Evolutionary conservation across 2,888 invertebrate genomes (phyloP).

Genomic region (Eubasilissa splendida): DNA sequence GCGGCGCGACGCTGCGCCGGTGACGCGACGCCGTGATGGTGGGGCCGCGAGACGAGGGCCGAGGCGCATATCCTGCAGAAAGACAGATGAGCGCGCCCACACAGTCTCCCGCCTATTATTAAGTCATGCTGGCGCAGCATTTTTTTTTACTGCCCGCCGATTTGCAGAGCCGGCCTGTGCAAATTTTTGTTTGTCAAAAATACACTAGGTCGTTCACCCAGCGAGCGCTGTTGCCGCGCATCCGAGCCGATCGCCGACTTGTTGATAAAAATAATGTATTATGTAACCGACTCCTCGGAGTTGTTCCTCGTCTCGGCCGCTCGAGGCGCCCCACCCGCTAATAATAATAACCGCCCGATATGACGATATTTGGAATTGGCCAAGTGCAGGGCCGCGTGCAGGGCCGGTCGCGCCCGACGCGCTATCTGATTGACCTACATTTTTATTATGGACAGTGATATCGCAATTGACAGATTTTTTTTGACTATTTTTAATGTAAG

Average conservation of each 20-base stretch:
- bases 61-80: slow-evolving; percentile 50
- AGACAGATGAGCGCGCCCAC: slow-evolving; percentile 45
- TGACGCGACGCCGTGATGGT: background rate
- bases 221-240: slow-evolving; percentile 53
- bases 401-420: background rate
- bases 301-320: slow-evolving; percentile 30
- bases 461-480: background rate
- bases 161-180: slow-evolving; percentile 53
- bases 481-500: too few species aligned
- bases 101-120: slow-evolving; percentile 52
- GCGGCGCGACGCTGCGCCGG: background rate
- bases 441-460: slow-evolving; percentile 10
- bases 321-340: slow-evolving; percentile 42
- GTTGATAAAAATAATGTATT: slow-evolving; percentile 59
- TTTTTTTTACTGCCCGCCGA: slow-evolving; percentile 36
- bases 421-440: slow-evolving; percentile 31
- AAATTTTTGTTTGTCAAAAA: slow-evolving; percentile 57
- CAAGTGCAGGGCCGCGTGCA: slow-evolving; percentile 37
- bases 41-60: slow-evolving; percentile 19
- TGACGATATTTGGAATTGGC: slow-evolving; percentile 41
- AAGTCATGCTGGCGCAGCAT: slow-evolving; percentile 52
- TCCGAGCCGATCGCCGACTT: slow-evolving; percentile 54
- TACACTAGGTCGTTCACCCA: slow-evolving; percentile 56
- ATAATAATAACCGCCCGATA: slow-evolving; percentile 45
- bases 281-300: slow-evolving; percentile 56